Percentiles rank a stretch among this genome's conserved stretches.
Conservation (phyloP, 2,113 vertebrate genomes). For the Syngnathus floridae region DNA sequence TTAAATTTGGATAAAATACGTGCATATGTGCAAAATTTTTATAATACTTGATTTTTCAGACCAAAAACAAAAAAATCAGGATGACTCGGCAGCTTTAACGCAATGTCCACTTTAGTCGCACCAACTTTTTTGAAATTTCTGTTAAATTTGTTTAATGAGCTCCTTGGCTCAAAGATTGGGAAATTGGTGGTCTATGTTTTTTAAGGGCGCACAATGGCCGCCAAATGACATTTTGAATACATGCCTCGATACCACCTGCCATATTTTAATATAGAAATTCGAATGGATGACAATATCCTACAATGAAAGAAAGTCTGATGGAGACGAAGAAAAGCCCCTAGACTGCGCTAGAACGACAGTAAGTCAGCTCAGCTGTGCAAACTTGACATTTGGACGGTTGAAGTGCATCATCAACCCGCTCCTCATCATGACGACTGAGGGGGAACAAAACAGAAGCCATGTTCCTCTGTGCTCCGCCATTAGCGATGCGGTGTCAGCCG, state of each 20-base stretch:
- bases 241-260: background rate
- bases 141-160: too few species aligned
- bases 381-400: constrained; percentile 42
- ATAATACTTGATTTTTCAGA: too few species aligned
- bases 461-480: constrained; percentile 55
- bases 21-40: too few species aligned
- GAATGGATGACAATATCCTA: constrained; percentile 11
- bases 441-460: constrained; percentile 52
- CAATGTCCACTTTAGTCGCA: too few species aligned
- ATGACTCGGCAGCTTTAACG: too few species aligned
- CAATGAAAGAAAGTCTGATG: constrained; percentile 11
- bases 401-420: constrained; percentile 44
- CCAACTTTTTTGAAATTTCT: background rate
- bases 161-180: too few species aligned
- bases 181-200: background rate
- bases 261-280: background rate
- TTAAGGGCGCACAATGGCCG: background rate
- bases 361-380: constrained; percentile 26
- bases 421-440: constrained; percentile 47
- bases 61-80: too few species aligned
- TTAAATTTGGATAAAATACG: too few species aligned
- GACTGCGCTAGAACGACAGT: constrained; percentile 15
- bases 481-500: constrained; percentile 66
- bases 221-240: background rate
- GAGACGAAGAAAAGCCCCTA: constrained; percentile 8